Evolutionary conservation across 1,140 invertebrate genomes (phyloP), one percentile per base, ranked within the genome.

Genomic region (Calycopis cecrops): DNA sequence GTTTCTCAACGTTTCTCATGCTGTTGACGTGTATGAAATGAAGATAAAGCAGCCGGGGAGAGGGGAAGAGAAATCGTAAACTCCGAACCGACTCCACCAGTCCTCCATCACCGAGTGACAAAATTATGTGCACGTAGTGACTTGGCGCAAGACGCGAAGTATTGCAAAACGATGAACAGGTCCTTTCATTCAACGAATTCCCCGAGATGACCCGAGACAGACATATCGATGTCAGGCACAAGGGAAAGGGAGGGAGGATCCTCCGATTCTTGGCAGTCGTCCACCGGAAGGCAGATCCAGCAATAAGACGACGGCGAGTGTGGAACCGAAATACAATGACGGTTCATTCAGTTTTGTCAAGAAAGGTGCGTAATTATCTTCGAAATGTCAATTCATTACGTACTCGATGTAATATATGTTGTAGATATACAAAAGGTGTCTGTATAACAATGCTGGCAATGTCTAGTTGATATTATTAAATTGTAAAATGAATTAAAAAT

Each of bases 131-230:
- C 73, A 70, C 74, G 74, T 67, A 79, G 76, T 76, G 40, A 84
- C 71, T 81, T 79, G 76, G 77, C 76, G 69, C 64, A 52, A 69
- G 65, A 63, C 67, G 60, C 69, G 64, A 56, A 73, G 83, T 69
- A 84, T 83, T 73, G 67, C 83, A 86, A 86, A 79, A 78, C 64
- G 73, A 79, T 59, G 21, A 75, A 78, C 72, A 77, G 63, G 62
- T 60, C 67, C 66, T 76, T 84, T 81, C 83, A 86, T 86, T 86
- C 79, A 86, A 71, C 64, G 81, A 77, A 83, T 81, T 77, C 71
- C 66, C 62, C 60, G 59, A 52, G 59, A 52, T 49, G 63, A 51
- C 62, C 8, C 16, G 73, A 63, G 74, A 84, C 54, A 55, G 44
- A 67, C 0, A 71, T 76, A 79, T 35, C 14, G 18, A 35, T 44